A percentile compares a stretch with the other conserved stretches of the same genome.
phyloP scores from a whole-genome alignment of 1,140 invertebrate genomes.

The Phthorimaea operculella region DNA sequence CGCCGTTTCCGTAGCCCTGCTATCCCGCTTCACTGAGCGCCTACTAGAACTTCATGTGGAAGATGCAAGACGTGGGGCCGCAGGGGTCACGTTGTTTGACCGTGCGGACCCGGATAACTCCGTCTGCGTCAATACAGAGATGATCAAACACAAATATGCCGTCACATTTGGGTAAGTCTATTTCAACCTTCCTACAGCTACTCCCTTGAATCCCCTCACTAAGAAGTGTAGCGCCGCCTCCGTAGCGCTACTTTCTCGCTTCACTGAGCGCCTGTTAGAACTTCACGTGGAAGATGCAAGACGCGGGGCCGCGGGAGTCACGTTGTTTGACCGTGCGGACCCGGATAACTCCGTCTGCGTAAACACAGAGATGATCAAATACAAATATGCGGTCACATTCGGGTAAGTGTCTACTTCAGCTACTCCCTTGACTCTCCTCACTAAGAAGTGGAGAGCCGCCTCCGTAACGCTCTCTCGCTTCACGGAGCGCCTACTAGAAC shows the following conservation, averaged over 20 bases:
- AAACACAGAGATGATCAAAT: constrained; percentile 47
- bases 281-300: constrained; percentile 47
- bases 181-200: neutral
- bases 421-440: constrained; percentile 9
- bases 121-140: constrained; percentile 42
- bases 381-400: constrained; percentile 49
- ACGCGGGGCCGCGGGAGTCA: constrained; percentile 39
- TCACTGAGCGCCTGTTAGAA: constrained; percentile 26
- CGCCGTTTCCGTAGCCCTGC: no score
- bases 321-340: constrained; percentile 34
- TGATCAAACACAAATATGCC: constrained; percentile 53
- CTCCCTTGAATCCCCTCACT: constrained; percentile 41
- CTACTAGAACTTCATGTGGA: constrained; percentile 41
- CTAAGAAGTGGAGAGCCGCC: constrained; percentile 55
- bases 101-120: constrained; percentile 27
- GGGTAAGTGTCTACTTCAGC: constrained; percentile 29
- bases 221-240: constrained; percentile 47
- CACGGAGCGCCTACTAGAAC: constrained; percentile 24
- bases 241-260: constrained; percentile 32
- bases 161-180: constrained; percentile 41
- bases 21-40: constrained; percentile 26
- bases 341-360: constrained; percentile 35
- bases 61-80: constrained; percentile 33
- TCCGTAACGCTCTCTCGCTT: no score
- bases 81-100: constrained; percentile 45